These are phyloP conservation scores for Heliothis peltigera DNA, from an alignment of 2,888 invertebrate species.

Conservation along the genomic window DNA sequence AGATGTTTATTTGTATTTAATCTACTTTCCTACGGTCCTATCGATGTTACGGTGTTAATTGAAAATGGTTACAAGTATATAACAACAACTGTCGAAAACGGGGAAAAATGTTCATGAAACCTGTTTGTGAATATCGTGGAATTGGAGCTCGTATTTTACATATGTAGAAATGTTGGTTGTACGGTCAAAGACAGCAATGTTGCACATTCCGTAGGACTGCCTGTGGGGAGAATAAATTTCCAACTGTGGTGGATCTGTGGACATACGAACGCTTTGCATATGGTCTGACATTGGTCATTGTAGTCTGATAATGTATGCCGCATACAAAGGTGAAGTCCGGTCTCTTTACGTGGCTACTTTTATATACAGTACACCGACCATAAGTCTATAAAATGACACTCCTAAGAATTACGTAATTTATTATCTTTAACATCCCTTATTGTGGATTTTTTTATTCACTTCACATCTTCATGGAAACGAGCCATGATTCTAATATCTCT, in stretches of 20 bases:
- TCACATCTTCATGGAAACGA: constrained; percentile 12
- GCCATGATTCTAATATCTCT: constrained; percentile 8
- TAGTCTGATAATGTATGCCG: constrained; percentile 52
- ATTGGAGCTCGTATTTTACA: constrained; percentile 40
- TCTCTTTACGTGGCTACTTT: constrained; percentile 31
- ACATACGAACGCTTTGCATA: constrained; percentile 57
- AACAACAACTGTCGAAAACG: constrained; percentile 12
- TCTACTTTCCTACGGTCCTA: constrained; percentile 33
- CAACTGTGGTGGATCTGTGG: constrained; percentile 63
- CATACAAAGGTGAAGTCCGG: constrained; percentile 37
- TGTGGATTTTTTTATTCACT: constrained; percentile 20
- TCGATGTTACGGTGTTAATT: constrained; percentile 30
- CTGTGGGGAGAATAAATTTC: constrained; percentile 70
- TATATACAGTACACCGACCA: not conserved
- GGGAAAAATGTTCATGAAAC: constrained; percentile 20
- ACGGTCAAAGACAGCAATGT: constrained; percentile 55
- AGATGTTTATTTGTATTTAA: constrained; percentile 54
- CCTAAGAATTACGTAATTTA: constrained; percentile 27
- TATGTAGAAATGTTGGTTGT: constrained; percentile 42
- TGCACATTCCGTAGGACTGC: constrained; percentile 65
- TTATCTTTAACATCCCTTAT: constrained; percentile 6
- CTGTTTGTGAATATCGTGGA: constrained; percentile 16
- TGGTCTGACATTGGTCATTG: constrained; percentile 58
- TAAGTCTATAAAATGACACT: constrained; percentile 4
- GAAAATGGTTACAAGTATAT: constrained; percentile 37